Evolutionary conservation across 2,888 invertebrate genomes (phyloP).

Genomic region (Toxonevra muliebris): DNA sequence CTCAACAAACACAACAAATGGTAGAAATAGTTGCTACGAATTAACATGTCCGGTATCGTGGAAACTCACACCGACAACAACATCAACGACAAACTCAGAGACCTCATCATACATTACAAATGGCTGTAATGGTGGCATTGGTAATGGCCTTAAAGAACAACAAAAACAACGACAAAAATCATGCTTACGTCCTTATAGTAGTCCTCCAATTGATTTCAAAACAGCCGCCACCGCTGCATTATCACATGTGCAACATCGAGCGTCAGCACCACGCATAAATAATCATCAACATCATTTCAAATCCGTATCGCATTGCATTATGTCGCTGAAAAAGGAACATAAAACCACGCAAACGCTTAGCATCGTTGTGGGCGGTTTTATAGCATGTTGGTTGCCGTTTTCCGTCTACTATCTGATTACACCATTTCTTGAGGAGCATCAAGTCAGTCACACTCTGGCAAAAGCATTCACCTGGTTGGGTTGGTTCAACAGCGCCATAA

Average conservation of each 20-base stretch:
- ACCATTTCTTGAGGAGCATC: constrained; percentile 76
- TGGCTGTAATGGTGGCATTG: constrained; percentile 35
- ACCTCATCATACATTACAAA: constrained; percentile 49
- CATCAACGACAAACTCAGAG: constrained; percentile 52
- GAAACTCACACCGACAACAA: constrained; percentile 48
- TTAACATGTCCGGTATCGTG: constrained; percentile 55
- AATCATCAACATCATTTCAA: constrained; percentile 55
- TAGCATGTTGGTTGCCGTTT: constrained; percentile 89
- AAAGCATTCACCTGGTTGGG: constrained; percentile 86
- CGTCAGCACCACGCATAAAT: constrained; percentile 25
- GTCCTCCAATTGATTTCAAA: constrained; percentile 30
- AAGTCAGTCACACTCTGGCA: constrained; percentile 73
- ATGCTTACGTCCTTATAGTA: constrained; percentile 45
- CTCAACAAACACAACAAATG: constrained; percentile 15
- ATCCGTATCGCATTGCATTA: constrained; percentile 68
- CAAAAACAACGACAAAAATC: constrained; percentile 41
- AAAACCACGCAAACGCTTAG: constrained; percentile 89
- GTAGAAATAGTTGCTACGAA: constrained; percentile 49
- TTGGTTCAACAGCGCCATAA: constrained; percentile 90
- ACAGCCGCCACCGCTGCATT: constrained; percentile 12
- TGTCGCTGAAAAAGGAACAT: constrained; percentile 79
- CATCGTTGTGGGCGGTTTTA: constrained; percentile 87
- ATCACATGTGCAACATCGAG: constrained; percentile 11
- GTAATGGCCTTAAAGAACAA: constrained; percentile 31
- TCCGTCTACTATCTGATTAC: constrained; percentile 83